These are phyloP conservation scores for Unio delphinus DNA, from an alignment of 2,888 invertebrate species.

Conservation along the genomic window DNA sequence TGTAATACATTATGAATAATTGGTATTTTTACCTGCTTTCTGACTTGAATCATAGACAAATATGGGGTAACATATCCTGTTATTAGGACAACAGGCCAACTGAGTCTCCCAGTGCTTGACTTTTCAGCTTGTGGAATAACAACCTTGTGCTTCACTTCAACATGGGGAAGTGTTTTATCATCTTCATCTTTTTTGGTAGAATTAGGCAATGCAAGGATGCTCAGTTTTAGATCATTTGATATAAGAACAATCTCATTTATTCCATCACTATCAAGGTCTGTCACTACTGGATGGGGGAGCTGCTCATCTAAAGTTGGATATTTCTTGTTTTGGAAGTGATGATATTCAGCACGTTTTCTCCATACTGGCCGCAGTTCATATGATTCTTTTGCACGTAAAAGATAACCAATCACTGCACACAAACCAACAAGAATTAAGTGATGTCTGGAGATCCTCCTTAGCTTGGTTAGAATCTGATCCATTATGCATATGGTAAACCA, in stretches of 20 bases:
- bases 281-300: conserved; percentile 61
- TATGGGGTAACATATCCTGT: conserved; percentile 61
- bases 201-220: conserved; percentile 57
- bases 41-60: conserved; percentile 57
- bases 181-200: conserved; percentile 35
- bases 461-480: conserved; percentile 3
- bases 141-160: conserved; percentile 56
- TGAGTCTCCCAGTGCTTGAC: conserved; percentile 18
- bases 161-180: conserved; percentile 60
- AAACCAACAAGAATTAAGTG: conserved; percentile 55
- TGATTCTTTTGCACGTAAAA: conserved; percentile 60
- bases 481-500: no score
- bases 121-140: conserved; percentile 36
- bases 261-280: conserved; percentile 67
- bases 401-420: conserved; percentile 60
- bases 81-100: conserved; percentile 58
- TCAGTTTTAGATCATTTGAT: conserved; percentile 58
- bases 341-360: conserved; percentile 57
- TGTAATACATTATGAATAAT: not conserved
- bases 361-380: conserved; percentile 64
- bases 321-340: conserved; percentile 52
- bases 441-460: conserved; percentile 27
- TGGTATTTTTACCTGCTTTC: conserved; percentile 55
- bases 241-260: conserved; percentile 64
- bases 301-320: conserved; percentile 51